Evolutionary conservation across 2,113 vertebrate species (phyloP).

Genomic region (Pimephales promelas): DNA sequence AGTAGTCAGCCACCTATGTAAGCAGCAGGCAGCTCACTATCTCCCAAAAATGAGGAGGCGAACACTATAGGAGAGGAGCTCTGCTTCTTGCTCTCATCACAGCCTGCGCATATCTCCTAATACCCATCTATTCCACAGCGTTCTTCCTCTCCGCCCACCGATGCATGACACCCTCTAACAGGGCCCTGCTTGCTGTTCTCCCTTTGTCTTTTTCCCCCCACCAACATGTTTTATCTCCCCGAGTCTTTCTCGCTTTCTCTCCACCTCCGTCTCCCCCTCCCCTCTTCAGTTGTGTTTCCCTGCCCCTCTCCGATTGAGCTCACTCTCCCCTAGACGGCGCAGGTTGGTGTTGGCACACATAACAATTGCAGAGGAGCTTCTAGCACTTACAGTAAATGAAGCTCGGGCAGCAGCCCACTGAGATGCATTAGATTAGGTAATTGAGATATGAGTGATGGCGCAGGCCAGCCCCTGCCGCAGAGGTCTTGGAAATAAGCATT

Average conservation of each 20-base stretch:
- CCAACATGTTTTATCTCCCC: slow-evolving; percentile 29
- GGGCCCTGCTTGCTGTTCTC: slow-evolving; percentile 67
- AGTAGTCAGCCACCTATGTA: neutral
- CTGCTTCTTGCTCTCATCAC: slow-evolving; percentile 1
- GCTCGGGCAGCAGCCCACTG: slow-evolving; percentile 69
- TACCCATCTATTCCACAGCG: slow-evolving; percentile 50
- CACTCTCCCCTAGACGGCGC: slow-evolving; percentile 69
- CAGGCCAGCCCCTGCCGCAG: slow-evolving; percentile 69
- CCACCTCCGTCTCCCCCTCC: slow-evolving; percentile 31
- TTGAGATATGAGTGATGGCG: slow-evolving; percentile 75
- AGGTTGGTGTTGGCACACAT: slow-evolving; percentile 70
- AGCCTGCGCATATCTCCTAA: neutral
- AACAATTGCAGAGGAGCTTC: slow-evolving; percentile 75
- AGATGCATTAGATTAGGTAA: slow-evolving; percentile 84
- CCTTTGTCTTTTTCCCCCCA: slow-evolving; percentile 29
- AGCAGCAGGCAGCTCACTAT: neutral
- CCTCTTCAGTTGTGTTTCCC: slow-evolving; percentile 3
- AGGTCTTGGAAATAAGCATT: slow-evolving; percentile 58
- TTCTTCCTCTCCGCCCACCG: slow-evolving; percentile 68
- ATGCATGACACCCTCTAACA: slow-evolving; percentile 71
- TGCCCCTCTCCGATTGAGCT: slow-evolving; percentile 13
- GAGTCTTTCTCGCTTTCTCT: slow-evolving; percentile 1
- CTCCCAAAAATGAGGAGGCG: neutral
- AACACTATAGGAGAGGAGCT: neutral
- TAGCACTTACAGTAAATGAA: slow-evolving; percentile 74